Conservation (phyloP, 2,797 vertebrate species). For the Spinus pinus region DNA sequence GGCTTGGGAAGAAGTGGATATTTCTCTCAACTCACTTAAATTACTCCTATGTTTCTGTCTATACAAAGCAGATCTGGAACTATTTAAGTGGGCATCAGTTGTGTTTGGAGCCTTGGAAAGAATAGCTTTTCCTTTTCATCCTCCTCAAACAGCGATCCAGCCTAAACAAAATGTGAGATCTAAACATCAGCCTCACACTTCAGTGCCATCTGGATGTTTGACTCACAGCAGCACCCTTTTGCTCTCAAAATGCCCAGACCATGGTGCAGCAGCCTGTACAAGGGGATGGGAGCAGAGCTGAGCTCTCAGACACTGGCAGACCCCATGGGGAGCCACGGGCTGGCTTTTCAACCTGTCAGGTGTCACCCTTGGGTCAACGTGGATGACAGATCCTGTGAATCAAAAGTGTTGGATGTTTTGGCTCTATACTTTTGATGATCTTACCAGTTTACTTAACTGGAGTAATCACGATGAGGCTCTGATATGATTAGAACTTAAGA, state of each 20-base stretch:
- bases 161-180: conserved; percentile 43
- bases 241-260: not conserved
- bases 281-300: not conserved
- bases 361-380: rapidly evolving
- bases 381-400: not conserved
- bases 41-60: conserved; percentile 27
- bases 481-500: not conserved
- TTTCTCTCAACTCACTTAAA: conserved; percentile 38
- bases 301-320: not conserved
- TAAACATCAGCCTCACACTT: conserved; percentile 3
- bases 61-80: conserved; percentile 37
- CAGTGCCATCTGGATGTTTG: not conserved
- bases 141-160: conserved; percentile 17
- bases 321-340: rapidly evolving
- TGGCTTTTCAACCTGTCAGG: not conserved
- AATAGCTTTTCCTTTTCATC: conserved; percentile 48
- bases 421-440: not conserved
- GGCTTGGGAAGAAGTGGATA: conserved; percentile 41
- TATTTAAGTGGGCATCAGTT: conserved; percentile 31
- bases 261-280: not conserved
- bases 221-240: not conserved
- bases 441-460: not conserved
- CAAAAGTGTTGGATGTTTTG: not conserved
- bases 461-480: not conserved
- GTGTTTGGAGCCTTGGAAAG: conserved; percentile 9